These are phyloP conservation scores for Drosophila lutescens DNA, from an alignment of 2,888 invertebrate species.

Conservation along the genomic window DNA sequence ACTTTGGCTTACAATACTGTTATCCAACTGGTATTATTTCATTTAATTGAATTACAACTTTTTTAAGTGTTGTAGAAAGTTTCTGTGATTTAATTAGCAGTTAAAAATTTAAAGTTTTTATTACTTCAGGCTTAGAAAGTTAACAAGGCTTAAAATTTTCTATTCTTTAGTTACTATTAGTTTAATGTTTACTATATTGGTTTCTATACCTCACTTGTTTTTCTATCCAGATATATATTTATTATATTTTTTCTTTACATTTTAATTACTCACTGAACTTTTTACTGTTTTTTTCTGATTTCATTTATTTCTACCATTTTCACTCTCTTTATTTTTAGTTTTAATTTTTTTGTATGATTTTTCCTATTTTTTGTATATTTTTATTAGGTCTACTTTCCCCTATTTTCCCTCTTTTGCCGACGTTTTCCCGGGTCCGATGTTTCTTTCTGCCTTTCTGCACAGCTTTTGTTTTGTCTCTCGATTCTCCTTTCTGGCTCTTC, in stretches of 20 bases:
- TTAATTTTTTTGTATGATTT: neutral
- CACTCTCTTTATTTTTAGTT: neutral
- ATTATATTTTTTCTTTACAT: neutral
- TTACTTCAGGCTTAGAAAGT: too few species aligned
- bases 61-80: neutral
- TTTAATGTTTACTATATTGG: neutral
- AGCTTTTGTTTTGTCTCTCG: slow-evolving; percentile 29
- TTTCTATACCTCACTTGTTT: too few species aligned
- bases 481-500: slow-evolving; percentile 16
- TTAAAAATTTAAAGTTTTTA: too few species aligned
- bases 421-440: slow-evolving; percentile 23
- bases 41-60: neutral
- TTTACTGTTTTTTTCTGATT: neutral
- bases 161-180: too few species aligned
- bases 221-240: neutral
- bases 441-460: slow-evolving; percentile 12
- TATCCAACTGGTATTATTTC: too few species aligned
- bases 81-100: too few species aligned
- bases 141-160: too few species aligned
- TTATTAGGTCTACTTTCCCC: neutral
- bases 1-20: neutral
- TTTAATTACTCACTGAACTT: neutral
- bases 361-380: neutral
- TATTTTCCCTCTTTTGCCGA: neutral
- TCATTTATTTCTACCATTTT: neutral